phyloP scores from a whole-genome alignment of 2,888 invertebrate species.

The Drosophila neoperkinsi region DNA sequence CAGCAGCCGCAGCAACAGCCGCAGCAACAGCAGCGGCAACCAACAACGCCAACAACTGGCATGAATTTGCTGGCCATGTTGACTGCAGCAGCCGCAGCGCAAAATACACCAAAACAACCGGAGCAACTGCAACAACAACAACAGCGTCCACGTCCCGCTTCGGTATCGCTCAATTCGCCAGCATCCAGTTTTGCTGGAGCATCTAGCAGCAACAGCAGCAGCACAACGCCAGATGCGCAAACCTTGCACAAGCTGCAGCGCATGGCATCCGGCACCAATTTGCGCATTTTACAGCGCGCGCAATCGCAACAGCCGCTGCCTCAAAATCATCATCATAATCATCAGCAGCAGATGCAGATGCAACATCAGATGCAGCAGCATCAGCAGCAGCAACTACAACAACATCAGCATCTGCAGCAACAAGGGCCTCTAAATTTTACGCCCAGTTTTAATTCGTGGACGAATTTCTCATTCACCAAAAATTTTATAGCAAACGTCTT shows the following conservation, averaged over 20 bases:
- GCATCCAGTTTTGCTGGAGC: slow-evolving; percentile 27
- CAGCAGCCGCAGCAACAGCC: slow-evolving; percentile 43
- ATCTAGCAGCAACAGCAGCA: slow-evolving; percentile 32
- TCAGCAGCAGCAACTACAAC: slow-evolving; percentile 39
- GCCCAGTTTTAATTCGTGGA: slow-evolving; percentile 85
- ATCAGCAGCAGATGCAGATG: slow-evolving; percentile 31
- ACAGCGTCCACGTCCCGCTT: slow-evolving; percentile 71
- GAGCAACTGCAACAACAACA: slow-evolving; percentile 40
- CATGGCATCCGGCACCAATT: slow-evolving; percentile 81
- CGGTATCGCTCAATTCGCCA: slow-evolving; percentile 62
- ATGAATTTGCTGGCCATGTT: slow-evolving; percentile 75
- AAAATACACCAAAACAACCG: slow-evolving; percentile 47
- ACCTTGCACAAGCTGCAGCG: slow-evolving; percentile 71
- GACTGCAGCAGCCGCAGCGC: slow-evolving; percentile 71
- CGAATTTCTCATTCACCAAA: slow-evolving; percentile 85
- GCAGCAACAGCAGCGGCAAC: slow-evolving; percentile 36
- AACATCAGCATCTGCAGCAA: slow-evolving; percentile 48
- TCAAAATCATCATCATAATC: slow-evolving; percentile 38
- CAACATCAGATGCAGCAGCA: slow-evolving; percentile 29
- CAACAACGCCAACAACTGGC: slow-evolving; percentile 58
- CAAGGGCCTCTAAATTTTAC: slow-evolving; percentile 75
- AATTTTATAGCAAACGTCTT: slow-evolving; percentile 85
- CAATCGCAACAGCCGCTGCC: slow-evolving; percentile 70
- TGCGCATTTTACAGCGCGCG: slow-evolving; percentile 74
- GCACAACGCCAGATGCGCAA: slow-evolving; percentile 39